phyloP scores from a whole-genome alignment of 2,888 invertebrate species.

The Agrotis clavis region DNA sequence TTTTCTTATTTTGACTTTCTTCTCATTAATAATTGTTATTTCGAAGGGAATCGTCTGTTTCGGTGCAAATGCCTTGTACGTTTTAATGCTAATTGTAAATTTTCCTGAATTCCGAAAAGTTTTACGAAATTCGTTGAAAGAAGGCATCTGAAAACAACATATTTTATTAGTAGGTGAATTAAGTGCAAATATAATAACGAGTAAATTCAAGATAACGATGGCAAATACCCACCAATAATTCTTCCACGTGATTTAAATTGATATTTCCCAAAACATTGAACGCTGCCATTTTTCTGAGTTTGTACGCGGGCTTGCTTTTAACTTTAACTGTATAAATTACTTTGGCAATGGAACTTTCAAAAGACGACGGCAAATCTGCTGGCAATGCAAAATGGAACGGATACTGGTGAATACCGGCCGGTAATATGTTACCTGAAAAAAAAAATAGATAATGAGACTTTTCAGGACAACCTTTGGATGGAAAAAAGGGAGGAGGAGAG shows the following conservation, averaged over 20 bases:
- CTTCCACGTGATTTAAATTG: conserved; percentile 78
- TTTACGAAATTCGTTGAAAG: conserved; percentile 76
- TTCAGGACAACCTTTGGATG: too few relatives aligned
- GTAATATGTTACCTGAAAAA: conserved; percentile 75
- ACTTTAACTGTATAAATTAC: conserved; percentile 80
- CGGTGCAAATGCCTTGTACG: conserved; percentile 79
- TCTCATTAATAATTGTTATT: conserved; percentile 78
- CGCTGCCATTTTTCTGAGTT: conserved; percentile 71
- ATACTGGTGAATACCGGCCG: conserved; percentile 77
- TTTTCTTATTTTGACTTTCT: conserved; percentile 77
- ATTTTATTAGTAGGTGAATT: neutral
- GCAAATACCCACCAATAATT: conserved; percentile 74
- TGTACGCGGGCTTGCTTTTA: conserved; percentile 75
- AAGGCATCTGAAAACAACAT: conserved; percentile 74
- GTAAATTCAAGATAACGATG: neutral
- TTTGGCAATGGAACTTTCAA: conserved; percentile 81
- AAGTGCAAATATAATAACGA: neutral
- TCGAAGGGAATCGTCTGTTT: conserved; percentile 81
- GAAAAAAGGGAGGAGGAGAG: too few relatives aligned
- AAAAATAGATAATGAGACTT: neutral
- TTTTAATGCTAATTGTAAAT: conserved; percentile 77
- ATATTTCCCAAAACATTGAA: conserved; percentile 78
- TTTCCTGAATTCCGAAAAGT: conserved; percentile 72
- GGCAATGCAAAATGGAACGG: conserved; percentile 84
- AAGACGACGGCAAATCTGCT: conserved; percentile 81